Evolutionary conservation across 2,113 vertebrate genomes (phyloP), one percentile per base, ranked within the genome.

Genomic region (Hemiprocne comata): DNA sequence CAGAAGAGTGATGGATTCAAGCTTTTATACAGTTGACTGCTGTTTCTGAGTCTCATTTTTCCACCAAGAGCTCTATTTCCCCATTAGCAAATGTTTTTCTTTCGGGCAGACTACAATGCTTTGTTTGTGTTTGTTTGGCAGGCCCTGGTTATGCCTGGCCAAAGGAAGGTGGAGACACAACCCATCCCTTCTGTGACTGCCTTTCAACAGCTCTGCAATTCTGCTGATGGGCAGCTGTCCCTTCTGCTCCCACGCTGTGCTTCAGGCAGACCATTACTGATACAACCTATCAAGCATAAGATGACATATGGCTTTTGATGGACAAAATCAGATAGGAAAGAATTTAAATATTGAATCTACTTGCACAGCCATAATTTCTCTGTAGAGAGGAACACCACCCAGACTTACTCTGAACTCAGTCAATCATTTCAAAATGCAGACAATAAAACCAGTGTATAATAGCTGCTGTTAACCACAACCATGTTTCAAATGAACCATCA

Each of bases 1-100:
- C 88, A 84, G 53, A 67, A 42, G 25, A 90, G 85, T 72, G 83
- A 75, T 78, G 72, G 40, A 64, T 84, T 64, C 77, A 96, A 90
- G 79, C 44, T 81, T 92, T 94, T 42, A 26, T 70, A 48, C 72
- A 90, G 13, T 25, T 88, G 64, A 83, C 85, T 91, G 81, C 55
- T 95, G 83, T 69, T 85, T 44, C 67, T 33, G 24, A 76, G 87
- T 85, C 87, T 95, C 85, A 53, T 77, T 93, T 93, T 94, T 82
- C 91, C 81, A 69, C 75, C 4, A 57, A 74, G 36, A 48, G 53
- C 69, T 94, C 82, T 55, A 20, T 92, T 95, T 93, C 67, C 72
- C 65, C 69, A 67, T 86, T 80, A 86, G 60, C 60, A 83, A 90
- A 82, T 86, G 69, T 78, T 95, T 90, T 90, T 36, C 46, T 72